Percentiles rank a stretch among this genome's conserved stretches.
phyloP scores from a whole-genome alignment of 2,888 invertebrate species.

The Mythimna impura region DNA sequence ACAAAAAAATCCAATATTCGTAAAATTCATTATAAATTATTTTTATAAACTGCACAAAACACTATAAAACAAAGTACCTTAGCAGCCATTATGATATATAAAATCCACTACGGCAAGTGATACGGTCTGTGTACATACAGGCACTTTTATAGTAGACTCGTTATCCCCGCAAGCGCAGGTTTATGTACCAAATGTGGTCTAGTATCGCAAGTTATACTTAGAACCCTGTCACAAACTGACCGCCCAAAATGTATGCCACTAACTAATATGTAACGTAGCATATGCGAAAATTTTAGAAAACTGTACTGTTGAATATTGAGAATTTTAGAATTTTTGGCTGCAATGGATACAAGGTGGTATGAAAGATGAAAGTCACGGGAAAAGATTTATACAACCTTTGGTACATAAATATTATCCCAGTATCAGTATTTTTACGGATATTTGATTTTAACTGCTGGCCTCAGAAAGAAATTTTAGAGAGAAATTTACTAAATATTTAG shows the following conservation, averaged over 20 bases:
- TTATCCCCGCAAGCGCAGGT: constrained; percentile 80
- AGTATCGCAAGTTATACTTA: constrained; percentile 58
- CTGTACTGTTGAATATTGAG: constrained; percentile 33
- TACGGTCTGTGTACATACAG: constrained; percentile 77
- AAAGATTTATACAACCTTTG: constrained; percentile 20
- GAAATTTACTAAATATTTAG: background rate
- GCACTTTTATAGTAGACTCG: constrained; percentile 84
- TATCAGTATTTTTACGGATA: background rate
- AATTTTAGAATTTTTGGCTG: constrained; percentile 10
- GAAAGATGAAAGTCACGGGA: constrained; percentile 9
- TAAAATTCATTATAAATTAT: constrained; percentile 11
- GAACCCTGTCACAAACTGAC: constrained; percentile 68
- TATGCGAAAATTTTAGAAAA: constrained; percentile 42
- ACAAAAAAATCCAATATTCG: constrained; percentile 17
- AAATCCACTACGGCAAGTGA: constrained; percentile 86
- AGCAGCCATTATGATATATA: constrained; percentile 87
- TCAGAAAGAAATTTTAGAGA: background rate
- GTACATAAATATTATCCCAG: no score
- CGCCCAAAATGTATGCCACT: constrained; percentile 56
- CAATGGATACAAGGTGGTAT: constrained; percentile 16
- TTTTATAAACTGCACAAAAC: constrained; percentile 36
- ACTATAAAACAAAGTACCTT: constrained; percentile 80
- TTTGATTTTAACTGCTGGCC: background rate
- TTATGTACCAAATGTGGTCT: constrained; percentile 70
- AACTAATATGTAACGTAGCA: constrained; percentile 51